Percentiles rank a stretch among this genome's conserved stretches.
Evolutionary conservation across 2,797 vertebrate genomes (phyloP).

Genomic region (Pangasius djambal): DNA sequence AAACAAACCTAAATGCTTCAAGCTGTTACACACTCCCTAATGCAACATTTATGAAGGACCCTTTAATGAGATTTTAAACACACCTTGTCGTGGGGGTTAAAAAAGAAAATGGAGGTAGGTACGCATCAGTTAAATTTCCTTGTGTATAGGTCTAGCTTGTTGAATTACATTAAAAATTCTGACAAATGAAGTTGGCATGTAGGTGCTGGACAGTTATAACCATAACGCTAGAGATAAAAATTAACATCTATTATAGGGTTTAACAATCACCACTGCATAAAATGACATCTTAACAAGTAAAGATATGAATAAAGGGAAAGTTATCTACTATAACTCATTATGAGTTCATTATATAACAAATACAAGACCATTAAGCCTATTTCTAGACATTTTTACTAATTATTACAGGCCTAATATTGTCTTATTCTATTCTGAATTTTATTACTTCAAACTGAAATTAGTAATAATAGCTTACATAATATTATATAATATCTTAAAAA

Average conservation of each 20-base stretch:
- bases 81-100: slow-evolving; percentile 76
- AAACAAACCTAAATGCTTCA: slow-evolving; percentile 81
- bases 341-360: neutral
- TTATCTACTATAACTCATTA: neutral
- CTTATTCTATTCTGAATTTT: neutral
- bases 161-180: neutral
- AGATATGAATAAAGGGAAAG: neutral
- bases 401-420: neutral
- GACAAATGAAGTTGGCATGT: neutral
- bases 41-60: slow-evolving; percentile 81
- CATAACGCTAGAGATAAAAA: neutral
- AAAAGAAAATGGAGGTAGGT: slow-evolving; percentile 58
- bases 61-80: slow-evolving; percentile 80
- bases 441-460: neutral
- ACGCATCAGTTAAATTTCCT: slow-evolving; percentile 24
- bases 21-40: slow-evolving; percentile 79
- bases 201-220: neutral
- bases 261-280: too few relatives aligned
- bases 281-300: neutral
- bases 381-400: neutral
- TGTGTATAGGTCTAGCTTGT: slow-evolving; percentile 22
- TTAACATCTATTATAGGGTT: neutral
- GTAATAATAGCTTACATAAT: neutral
- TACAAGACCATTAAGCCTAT: neutral
- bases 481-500: neutral